Evolutionary conservation across 2,888 invertebrate genomes (phyloP).

Genomic region (Agrotis segetum): DNA sequence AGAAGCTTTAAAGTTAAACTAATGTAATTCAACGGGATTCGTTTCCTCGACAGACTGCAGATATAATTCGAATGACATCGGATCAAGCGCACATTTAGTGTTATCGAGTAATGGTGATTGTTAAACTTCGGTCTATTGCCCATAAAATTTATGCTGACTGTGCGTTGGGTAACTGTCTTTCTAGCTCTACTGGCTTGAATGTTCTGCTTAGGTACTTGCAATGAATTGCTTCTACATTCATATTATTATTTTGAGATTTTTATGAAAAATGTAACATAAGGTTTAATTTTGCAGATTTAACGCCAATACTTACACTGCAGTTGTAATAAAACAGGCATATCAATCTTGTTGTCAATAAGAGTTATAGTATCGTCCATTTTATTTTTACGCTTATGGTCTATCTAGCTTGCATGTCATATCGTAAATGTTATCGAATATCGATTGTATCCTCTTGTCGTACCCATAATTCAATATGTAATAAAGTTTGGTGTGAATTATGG

Average conservation of each 20-base stretch:
- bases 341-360: neutral
- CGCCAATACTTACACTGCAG: neutral
- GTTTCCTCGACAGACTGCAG: conserved; percentile 31
- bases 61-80: conserved; percentile 48
- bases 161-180: conserved; percentile 64
- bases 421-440: conserved; percentile 36
- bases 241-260: neutral
- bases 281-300: neutral
- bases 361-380: conserved; percentile 29
- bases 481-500: conserved; percentile 63
- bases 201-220: conserved; percentile 16
- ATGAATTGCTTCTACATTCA: conserved; percentile 13
- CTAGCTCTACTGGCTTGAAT: conserved; percentile 44
- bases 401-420: conserved; percentile 41
- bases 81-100: conserved; percentile 56
- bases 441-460: conserved; percentile 30
- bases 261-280: no score
- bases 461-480: conserved; percentile 57
- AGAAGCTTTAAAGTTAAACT: conserved; percentile 23
- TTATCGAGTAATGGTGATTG: conserved; percentile 67
- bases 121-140: conserved; percentile 68
- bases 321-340: conserved; percentile 28
- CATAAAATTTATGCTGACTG: conserved; percentile 69
- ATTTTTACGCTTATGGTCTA: conserved; percentile 31
- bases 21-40: conserved; percentile 27